These are phyloP conservation scores for Myotis lucifugus DNA, from an alignment of 2,113 vertebrate species.

Conservation along the genomic window DNA sequence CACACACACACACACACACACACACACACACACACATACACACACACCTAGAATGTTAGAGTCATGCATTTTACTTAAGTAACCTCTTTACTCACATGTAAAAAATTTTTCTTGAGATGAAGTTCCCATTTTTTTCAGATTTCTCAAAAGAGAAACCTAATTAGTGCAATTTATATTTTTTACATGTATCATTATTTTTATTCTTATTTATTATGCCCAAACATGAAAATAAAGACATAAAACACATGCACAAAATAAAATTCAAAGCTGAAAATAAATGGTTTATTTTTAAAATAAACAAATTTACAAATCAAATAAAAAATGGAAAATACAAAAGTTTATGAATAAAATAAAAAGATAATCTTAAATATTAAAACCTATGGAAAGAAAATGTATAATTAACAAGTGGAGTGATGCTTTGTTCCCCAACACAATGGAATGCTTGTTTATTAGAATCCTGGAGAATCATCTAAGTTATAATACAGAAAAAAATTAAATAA, in stretches of 20 bases:
- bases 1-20: not conserved
- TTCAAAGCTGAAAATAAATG: conserved; percentile 84
- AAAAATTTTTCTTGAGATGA: conserved; percentile 11
- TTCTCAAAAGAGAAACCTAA: conserved; percentile 47
- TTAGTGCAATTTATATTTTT: not conserved
- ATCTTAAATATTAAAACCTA: conserved; percentile 66
- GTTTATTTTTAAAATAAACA: conserved; percentile 86
- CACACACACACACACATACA: not conserved
- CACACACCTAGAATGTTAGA: not conserved
- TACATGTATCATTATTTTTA: not conserved
- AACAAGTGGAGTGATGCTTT: conserved; percentile 52
- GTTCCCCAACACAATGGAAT: conserved; percentile 48
- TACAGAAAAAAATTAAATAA: conserved; percentile 60
- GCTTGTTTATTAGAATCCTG: conserved; percentile 49
- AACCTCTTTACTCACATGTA: not conserved
- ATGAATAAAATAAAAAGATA: conserved; percentile 83
- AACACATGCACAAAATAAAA: conserved; percentile 82
- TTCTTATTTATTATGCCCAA: conserved; percentile 21
- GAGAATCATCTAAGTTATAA: conserved; percentile 44
- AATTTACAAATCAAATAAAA: conserved; percentile 79
- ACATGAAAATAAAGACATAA: conserved; percentile 70
- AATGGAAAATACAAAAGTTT: conserved; percentile 72
- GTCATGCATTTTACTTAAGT: not conserved
- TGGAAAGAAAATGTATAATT: conserved; percentile 58
- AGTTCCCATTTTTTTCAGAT: not conserved